Base-by-base conservation (phyloP, 2,797 vertebrate species). In the Crax fasciolata region DNA sequence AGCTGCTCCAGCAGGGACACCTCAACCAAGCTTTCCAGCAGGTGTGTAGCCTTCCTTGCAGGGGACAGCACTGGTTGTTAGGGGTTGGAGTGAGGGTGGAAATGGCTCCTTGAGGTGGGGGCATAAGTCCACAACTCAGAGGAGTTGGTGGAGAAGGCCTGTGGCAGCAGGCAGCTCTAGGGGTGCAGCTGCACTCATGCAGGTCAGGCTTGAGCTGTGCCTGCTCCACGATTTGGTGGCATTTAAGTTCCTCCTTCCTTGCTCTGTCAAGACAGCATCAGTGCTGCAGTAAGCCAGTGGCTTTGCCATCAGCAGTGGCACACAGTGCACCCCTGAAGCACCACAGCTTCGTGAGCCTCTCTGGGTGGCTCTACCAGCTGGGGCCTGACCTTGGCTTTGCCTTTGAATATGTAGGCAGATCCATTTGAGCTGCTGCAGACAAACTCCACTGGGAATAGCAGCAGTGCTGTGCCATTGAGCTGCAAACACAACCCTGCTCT, bases 11-110 rank as follows among this genome's bases (percentile, higher is more conserved):
- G 97, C 99, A 99, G 97, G 99, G 99, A 87, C 99, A 99, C 89
- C 98, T 99, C 96, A 99, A 99, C 95, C 99, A 99, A 97, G 99
- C 99, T 89, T 99, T 99, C 96, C 99, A 99, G 97, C 99, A 99
- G 99, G 99, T 99, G 98, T 19, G 5, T 43, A 0, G 16, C 35
- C 67, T 71, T 48, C n/a, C 25, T 59, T 24, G 18, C 44, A 75
- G 55, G 17, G 19, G 38, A 43, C 19, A 24, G 25, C 2, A 0
- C 23, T 61, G 44, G 24, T 49, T 44, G 7, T 10, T 51, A n/a
- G 20, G 49, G 19, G 14, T 5, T 12, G 39, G 32, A 28, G 25
- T 4, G 14, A 28, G 51, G 13, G 23, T 13, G 1, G 6, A 52
- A 71, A 24, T 19, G 3, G 23, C 6, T 86, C 5, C 13, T 44